Evolutionary conservation across 2,113 vertebrate species (phyloP).

Genomic region (Calidris pygmaea): DNA sequence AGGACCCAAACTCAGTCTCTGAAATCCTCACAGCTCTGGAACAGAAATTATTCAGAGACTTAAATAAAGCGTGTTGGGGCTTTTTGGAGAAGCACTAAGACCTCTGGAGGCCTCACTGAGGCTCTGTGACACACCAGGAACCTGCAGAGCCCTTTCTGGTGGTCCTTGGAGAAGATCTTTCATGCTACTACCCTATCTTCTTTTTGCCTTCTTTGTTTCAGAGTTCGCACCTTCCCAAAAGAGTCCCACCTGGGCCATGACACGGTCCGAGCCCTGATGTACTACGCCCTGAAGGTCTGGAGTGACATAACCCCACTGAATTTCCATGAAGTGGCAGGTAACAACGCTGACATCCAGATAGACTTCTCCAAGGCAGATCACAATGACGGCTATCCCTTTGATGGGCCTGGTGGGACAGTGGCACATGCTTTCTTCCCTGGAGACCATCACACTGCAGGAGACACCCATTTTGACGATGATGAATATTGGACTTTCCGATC

Average conservation of each 20-base stretch:
- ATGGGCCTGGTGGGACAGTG: conserved; percentile 91
- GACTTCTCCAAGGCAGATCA: conserved; percentile 95
- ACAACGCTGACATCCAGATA: conserved; percentile 91
- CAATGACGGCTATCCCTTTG: conserved; percentile 91
- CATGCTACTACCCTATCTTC: background rate
- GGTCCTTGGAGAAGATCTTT: background rate
- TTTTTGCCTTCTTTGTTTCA: conserved; percentile 28
- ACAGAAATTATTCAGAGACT: background rate
- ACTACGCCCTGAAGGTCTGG: conserved; percentile 96
- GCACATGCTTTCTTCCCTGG: conserved; percentile 95
- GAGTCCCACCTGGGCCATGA: conserved; percentile 88
- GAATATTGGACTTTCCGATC: conserved; percentile 96
- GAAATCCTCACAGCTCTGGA: background rate
- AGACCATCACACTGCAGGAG: conserved; percentile 86
- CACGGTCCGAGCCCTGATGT: conserved; percentile 93
- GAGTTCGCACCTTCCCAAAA: conserved; percentile 90
- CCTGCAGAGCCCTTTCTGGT: background rate
- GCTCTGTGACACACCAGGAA: background rate
- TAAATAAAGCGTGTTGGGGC: background rate
- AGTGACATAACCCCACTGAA: conserved; percentile 92
- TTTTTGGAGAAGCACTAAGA: background rate
- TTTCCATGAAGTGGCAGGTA: conserved; percentile 95
- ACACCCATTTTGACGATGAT: conserved; percentile 94
- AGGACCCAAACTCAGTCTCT: background rate
- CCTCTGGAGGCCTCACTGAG: background rate